A percentile compares a stretch with the other conserved stretches of the same genome.
phyloP scores from a whole-genome alignment of 1,140 invertebrate species.

The Aphelenchoides avenae region DNA sequence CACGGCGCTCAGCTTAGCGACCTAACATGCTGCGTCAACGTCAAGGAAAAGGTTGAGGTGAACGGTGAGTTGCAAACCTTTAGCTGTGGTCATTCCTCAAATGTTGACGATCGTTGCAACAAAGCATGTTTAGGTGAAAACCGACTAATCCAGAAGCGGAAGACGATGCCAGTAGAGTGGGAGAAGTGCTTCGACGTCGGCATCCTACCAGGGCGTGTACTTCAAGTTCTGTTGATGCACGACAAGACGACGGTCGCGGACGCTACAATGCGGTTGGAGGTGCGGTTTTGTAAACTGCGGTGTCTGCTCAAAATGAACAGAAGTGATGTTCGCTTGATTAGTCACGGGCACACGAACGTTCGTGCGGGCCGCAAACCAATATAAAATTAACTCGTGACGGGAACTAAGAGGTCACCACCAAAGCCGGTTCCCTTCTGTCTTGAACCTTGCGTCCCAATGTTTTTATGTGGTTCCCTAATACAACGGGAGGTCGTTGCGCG shows the following conservation, averaged over 20 bases:
- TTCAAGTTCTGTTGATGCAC: slow-evolving; percentile 51
- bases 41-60: slow-evolving; percentile 58
- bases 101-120: background rate
- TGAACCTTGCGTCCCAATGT: no score
- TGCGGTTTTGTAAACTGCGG: slow-evolving; percentile 12
- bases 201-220: slow-evolving; percentile 52
- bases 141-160: slow-evolving; percentile 58
- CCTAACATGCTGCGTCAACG: slow-evolving; percentile 52
- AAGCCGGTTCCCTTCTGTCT: no score
- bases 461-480: no score
- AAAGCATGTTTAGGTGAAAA: slow-evolving; percentile 49
- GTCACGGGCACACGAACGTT: no score
- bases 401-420: no score
- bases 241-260: slow-evolving; percentile 53
- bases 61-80: slow-evolving; percentile 41
- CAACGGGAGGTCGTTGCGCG: no score
- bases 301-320: slow-evolving; percentile 8
- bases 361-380: no score
- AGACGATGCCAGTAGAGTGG: slow-evolving; percentile 57
- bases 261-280: slow-evolving; percentile 58
- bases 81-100: background rate
- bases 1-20: slow-evolving; percentile 43
- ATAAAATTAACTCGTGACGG: no score
- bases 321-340: background rate
- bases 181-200: slow-evolving; percentile 59